Conservation (phyloP, 2,888 invertebrate species). For the Metallyticus violacea region DNA sequence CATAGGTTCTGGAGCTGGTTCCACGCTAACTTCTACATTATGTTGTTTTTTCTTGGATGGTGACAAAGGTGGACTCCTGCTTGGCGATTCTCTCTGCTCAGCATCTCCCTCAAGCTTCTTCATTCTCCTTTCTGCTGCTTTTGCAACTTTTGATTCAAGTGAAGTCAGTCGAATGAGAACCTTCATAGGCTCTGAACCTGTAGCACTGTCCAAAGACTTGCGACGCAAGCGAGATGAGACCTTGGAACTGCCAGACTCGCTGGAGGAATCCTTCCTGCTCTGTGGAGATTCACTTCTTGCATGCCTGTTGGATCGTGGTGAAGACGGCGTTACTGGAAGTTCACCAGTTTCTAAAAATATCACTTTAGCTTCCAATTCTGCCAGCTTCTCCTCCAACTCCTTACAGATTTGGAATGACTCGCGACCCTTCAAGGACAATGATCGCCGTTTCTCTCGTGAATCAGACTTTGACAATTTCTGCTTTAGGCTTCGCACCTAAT, state of each 20-base stretch:
- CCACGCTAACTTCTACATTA: slow-evolving; percentile 27
- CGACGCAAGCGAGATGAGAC: slow-evolving; percentile 61
- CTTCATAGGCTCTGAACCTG: slow-evolving; percentile 76
- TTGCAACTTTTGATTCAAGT: slow-evolving; percentile 73
- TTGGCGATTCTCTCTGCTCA: neutral
- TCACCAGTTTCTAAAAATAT: slow-evolving; percentile 59
- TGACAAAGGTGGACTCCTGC: neutral
- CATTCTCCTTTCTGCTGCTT: slow-evolving; percentile 48
- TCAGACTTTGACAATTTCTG: slow-evolving; percentile 77
- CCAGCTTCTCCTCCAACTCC: slow-evolving; percentile 80
- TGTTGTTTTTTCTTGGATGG: neutral
- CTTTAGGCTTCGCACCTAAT: slow-evolving; percentile 60
- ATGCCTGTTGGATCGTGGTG: slow-evolving; percentile 38
- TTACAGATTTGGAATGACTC: slow-evolving; percentile 78
- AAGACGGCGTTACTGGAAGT: slow-evolving; percentile 33
- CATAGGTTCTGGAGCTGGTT: slow-evolving; percentile 15
- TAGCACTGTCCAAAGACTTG: slow-evolving; percentile 75
- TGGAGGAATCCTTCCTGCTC: slow-evolving; percentile 20
- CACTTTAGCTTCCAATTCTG: slow-evolving; percentile 77
- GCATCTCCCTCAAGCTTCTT: slow-evolving; percentile 33
- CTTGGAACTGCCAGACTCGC: slow-evolving; percentile 48
- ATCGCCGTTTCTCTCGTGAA: slow-evolving; percentile 72
- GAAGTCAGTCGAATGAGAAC: slow-evolving; percentile 72
- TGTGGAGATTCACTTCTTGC: slow-evolving; percentile 42
- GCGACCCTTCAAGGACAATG: slow-evolving; percentile 77